Conservation (phyloP, 2,888 invertebrate species). For the Nesidiocoris tenuis region DNA sequence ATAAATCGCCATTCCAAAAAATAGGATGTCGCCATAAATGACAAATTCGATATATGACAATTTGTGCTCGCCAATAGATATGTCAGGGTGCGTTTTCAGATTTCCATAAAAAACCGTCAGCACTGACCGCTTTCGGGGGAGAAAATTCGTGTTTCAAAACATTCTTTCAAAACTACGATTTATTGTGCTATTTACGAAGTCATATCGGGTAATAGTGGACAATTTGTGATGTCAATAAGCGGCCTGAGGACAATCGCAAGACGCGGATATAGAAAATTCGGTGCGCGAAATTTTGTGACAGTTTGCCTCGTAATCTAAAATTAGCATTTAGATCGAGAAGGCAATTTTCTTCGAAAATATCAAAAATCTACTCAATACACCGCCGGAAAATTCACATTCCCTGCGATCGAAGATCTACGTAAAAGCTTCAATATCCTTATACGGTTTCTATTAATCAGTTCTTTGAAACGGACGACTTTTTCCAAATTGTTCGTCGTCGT, state of each 20-base stretch:
- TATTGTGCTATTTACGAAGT: neutral
- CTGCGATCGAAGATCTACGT: neutral
- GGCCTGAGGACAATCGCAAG: neutral
- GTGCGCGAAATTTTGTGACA: neutral
- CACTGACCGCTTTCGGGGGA: too few species aligned
- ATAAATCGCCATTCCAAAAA: too few species aligned
- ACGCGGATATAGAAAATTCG: neutral
- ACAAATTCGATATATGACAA: too few species aligned
- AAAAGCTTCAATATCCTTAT: neutral
- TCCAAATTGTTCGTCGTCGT: neutral
- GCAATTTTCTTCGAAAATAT: neutral
- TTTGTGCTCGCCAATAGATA: too few species aligned
- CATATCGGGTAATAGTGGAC: neutral
- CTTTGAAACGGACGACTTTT: constrained; percentile 12
- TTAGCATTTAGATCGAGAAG: neutral
- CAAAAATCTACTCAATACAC: neutral
- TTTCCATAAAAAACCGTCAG: too few species aligned
- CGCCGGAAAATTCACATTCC: too few species aligned
- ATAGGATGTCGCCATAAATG: too few species aligned
- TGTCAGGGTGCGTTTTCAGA: too few species aligned
- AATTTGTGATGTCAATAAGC: neutral
- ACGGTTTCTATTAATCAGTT: constrained; percentile 20
- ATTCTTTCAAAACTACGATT: too few species aligned
- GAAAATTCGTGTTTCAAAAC: too few species aligned
- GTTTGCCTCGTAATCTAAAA: neutral